phyloP scores from a whole-genome alignment of 2,888 invertebrate genomes.

The Meloe dianella region DNA sequence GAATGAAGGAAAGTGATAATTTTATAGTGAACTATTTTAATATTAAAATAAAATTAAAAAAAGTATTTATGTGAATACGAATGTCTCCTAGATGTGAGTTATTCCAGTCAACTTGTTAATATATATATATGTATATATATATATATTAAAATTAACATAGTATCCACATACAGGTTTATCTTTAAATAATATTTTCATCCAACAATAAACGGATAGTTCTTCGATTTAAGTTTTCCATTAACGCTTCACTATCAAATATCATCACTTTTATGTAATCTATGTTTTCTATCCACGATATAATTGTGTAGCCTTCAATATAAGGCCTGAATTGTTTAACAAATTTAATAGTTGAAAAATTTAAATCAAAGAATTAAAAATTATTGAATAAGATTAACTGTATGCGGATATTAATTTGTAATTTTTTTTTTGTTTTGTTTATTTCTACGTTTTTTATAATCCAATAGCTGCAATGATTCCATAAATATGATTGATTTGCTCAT shows the following conservation, averaged over 20 bases:
- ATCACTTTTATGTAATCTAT: slow-evolving; percentile 13
- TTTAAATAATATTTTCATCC: neutral
- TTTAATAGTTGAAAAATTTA: neutral
- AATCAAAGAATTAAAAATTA: neutral
- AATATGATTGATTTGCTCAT: slow-evolving; percentile 13
- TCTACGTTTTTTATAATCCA: slow-evolving; percentile 8
- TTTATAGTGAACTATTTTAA: slow-evolving; percentile 60
- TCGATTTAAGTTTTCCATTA: neutral
- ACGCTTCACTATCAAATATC: neutral
- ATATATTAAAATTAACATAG: slow-evolving; percentile 23
- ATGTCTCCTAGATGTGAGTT: slow-evolving; percentile 56
- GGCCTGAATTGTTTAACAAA: neutral
- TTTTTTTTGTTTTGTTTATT: slow-evolving; percentile 8
- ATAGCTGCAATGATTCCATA: slow-evolving; percentile 16
- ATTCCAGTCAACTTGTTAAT: slow-evolving; percentile 53
- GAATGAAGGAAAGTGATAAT: slow-evolving; percentile 60
- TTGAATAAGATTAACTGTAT: neutral
- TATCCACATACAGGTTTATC: neutral
- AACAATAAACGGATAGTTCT: neutral
- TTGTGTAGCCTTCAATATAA: slow-evolving; percentile 9
- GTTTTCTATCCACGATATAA: slow-evolving; percentile 10
- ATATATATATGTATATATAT: no score
- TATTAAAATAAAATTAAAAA: slow-evolving; percentile 34
- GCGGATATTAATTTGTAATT: slow-evolving; percentile 11
- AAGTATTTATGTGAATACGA: slow-evolving; percentile 54